phyloP scores from a whole-genome alignment of 2,888 invertebrate genomes.

The Caradrina clavipalpis region DNA sequence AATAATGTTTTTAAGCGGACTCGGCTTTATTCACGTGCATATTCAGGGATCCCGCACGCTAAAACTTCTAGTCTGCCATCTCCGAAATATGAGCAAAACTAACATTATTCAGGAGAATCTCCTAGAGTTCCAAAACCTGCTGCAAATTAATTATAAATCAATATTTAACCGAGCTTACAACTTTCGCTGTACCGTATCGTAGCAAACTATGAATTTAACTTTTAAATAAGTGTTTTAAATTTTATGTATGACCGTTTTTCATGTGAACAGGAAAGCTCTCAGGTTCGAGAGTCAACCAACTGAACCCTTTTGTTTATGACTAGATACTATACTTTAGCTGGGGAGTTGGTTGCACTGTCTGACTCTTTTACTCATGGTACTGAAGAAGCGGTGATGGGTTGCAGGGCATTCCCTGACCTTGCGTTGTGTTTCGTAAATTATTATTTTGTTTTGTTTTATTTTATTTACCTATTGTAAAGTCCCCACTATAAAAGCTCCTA shows the following conservation, averaged over 20 bases:
- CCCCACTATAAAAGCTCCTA: too few relatives aligned
- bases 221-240: constrained; percentile 7
- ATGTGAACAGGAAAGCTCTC: not conserved
- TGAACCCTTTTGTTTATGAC: constrained; percentile 11
- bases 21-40: constrained; percentile 35
- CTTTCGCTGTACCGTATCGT: constrained; percentile 1
- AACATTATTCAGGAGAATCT: constrained; percentile 18
- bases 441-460: too few relatives aligned
- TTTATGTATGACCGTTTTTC: not conserved
- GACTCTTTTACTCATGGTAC: not conserved
- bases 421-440: too few relatives aligned
- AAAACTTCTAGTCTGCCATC: constrained; percentile 4
- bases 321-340: not conserved
- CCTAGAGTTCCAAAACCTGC: not conserved
- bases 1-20: constrained; percentile 22
- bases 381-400: not conserved
- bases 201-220: constrained; percentile 8
- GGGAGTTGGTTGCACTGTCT: not conserved
- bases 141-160: constrained; percentile 33
- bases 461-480: too few relatives aligned
- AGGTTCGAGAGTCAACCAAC: constrained; percentile 1
- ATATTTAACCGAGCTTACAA: constrained; percentile 24
- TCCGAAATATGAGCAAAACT: constrained; percentile 23
- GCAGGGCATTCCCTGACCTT: too few relatives aligned
- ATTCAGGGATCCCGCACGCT: constrained; percentile 14